These are phyloP conservation scores for Penaeus japonicus DNA, from an alignment of 1,140 invertebrate genomes.

Conservation along the genomic window DNA sequence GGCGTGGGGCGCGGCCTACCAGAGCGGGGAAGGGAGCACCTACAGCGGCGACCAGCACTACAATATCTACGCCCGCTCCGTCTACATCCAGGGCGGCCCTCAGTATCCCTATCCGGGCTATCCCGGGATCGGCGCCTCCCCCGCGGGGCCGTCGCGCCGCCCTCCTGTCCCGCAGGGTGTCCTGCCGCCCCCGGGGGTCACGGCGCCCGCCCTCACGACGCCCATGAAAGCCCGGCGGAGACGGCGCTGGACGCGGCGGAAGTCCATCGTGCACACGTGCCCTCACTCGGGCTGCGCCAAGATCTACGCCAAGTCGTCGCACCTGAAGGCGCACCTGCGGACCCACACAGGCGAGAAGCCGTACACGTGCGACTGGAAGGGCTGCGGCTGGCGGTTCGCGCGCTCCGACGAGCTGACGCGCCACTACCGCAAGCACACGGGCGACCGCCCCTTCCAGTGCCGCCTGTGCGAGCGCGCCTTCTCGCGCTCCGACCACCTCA, in stretches of 20 bases:
- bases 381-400: slow-evolving; percentile 85
- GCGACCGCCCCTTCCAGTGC: slow-evolving; percentile 23
- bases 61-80: slow-evolving; percentile 38
- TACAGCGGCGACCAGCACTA: slow-evolving; percentile 34
- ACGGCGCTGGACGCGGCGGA: slow-evolving; percentile 21
- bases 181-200: slow-evolving; percentile 58
- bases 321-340: neutral
- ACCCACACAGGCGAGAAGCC: neutral
- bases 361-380: slow-evolving; percentile 76
- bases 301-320: slow-evolving; percentile 73
- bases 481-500: slow-evolving; percentile 93
- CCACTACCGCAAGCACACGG: slow-evolving; percentile 1
- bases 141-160: neutral
- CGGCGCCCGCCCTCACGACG: slow-evolving; percentile 51
- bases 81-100: slow-evolving; percentile 34
- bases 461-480: slow-evolving; percentile 85
- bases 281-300: slow-evolving; percentile 73
- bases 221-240: slow-evolving; percentile 9
- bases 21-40: neutral
- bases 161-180: neutral
- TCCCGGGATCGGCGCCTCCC: neutral
- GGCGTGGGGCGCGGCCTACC: slow-evolving; percentile 4
- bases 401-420: slow-evolving; percentile 77
- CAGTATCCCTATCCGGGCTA: neutral
- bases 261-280: slow-evolving; percentile 70